Evolutionary conservation across 2,888 invertebrate species (phyloP).

Genomic region (Cistogaster globosa): DNA sequence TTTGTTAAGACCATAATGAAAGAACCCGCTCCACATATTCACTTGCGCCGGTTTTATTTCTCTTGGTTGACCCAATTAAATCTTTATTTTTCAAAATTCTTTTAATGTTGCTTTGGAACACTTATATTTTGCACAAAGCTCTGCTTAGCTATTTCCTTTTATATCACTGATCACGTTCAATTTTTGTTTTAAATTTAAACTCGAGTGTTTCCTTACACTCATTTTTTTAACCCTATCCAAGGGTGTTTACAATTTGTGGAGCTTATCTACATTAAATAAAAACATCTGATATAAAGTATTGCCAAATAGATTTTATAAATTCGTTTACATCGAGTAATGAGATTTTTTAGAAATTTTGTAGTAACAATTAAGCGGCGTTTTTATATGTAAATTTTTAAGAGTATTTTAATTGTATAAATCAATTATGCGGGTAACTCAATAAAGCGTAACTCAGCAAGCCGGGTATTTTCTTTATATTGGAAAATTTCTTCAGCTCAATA

Average conservation of each 20-base stretch:
- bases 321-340: too few relatives aligned
- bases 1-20: too few relatives aligned
- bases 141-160: neutral
- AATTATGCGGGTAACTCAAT: slow-evolving; percentile 25
- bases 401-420: neutral
- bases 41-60: too few relatives aligned
- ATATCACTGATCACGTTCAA: slow-evolving; percentile 6
- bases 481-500: too few relatives aligned
- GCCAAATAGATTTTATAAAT: too few relatives aligned
- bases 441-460: neutral
- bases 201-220: slow-evolving; percentile 18
- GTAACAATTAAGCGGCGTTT: neutral
- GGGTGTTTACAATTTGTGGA: slow-evolving; percentile 2
- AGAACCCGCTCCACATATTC: too few relatives aligned
- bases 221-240: slow-evolving; percentile 17
- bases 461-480: too few relatives aligned
- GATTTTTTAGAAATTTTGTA: too few relatives aligned
- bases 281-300: slow-evolving; percentile 6
- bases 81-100: slow-evolving; percentile 40
- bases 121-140: slow-evolving; percentile 29
- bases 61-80: slow-evolving; percentile 3
- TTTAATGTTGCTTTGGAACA: slow-evolving; percentile 45
- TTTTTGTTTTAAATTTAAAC: slow-evolving; percentile 34
- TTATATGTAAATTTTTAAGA: slow-evolving; percentile 4
- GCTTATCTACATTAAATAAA: slow-evolving; percentile 7